Evolutionary conservation across 2,113 vertebrate genomes (phyloP), one percentile per base, ranked within the genome.

Genomic region (Bubo bubo): DNA sequence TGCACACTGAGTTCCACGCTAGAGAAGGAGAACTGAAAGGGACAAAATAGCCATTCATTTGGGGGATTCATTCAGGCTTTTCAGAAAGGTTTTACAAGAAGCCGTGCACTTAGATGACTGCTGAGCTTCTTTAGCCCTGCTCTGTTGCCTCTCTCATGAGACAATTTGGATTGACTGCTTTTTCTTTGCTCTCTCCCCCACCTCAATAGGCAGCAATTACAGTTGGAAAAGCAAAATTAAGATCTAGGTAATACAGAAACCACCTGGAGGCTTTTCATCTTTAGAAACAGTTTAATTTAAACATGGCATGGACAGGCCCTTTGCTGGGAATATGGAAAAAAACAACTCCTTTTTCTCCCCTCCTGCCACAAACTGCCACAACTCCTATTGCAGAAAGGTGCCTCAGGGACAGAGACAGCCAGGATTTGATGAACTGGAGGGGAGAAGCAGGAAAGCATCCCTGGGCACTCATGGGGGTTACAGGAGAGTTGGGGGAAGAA

Each of bases 21-120:
- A 71, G 64, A 91, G 94, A 94, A 95, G 64, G 47, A 95, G 76
- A 89, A 93, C 70, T 91, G 90, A 97, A 73, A 97, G 93, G 88
- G 79, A 95, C 88, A 95, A 88, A 93, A 96, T 95, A 82, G n/a
- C 76, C 86, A 91, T 97, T 96, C 79, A 97, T 94, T 83, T 60
- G 79, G 85, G 86, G 87, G 95, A 93, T 95, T 95, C 92, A 86
- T 97, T 97, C 87, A 95, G 96, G 93, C 94, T 97, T 97, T 98
- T 97, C 94, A 93, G 94, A 95, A 79, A 95, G 79, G 58, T 94
- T 94, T 96, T 93, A 94, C 91, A 96, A 96, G 97, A 97, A 92
- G 73, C 93, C 93, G 95, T 94, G 94, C 87, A 80, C 74, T 88
- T 95, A 95, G 93, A 95, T 95, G 86, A 97, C 89, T 97, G 93